These are phyloP conservation scores for Platyrinchus mystaceus DNA, from an alignment of 2,797 vertebrate species.

Conservation along the genomic window DNA sequence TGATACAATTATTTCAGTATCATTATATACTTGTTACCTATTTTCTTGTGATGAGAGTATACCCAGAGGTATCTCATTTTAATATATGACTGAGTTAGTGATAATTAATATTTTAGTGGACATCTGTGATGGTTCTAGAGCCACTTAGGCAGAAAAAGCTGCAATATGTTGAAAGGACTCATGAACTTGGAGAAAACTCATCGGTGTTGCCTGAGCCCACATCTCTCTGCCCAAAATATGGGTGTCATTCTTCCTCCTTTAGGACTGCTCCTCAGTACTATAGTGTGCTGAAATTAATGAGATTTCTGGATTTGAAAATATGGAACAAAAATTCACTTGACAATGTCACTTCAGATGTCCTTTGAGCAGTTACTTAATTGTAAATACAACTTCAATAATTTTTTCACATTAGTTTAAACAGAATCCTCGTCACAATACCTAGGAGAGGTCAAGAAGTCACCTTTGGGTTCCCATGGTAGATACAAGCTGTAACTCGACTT, in stretches of 20 bases:
- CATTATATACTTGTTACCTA: neutral
- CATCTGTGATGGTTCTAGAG: neutral
- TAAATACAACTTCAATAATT: neutral
- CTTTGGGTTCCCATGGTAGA: neutral
- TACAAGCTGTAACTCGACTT: neutral
- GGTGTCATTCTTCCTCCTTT: neutral
- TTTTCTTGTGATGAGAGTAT: neutral
- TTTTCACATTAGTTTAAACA: neutral
- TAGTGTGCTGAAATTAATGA: neutral
- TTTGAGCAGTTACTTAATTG: neutral
- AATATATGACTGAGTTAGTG: neutral
- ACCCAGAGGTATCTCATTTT: neutral
- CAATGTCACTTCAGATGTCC: neutral
- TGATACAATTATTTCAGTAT: neutral
- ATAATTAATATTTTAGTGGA: neutral
- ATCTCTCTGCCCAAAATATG: neutral
- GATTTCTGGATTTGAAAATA: neutral
- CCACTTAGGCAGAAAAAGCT: neutral
- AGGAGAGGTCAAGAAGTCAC: neutral
- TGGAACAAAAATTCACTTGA: accelerated
- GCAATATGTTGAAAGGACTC: neutral
- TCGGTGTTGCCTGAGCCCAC: accelerated
- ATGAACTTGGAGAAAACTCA: neutral
- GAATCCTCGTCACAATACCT: neutral
- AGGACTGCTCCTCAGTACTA: neutral